Percentiles rank a stretch among this genome's conserved stretches.
Conservation (phyloP, 2,797 vertebrate species). For the Myioborus miniatus region DNA sequence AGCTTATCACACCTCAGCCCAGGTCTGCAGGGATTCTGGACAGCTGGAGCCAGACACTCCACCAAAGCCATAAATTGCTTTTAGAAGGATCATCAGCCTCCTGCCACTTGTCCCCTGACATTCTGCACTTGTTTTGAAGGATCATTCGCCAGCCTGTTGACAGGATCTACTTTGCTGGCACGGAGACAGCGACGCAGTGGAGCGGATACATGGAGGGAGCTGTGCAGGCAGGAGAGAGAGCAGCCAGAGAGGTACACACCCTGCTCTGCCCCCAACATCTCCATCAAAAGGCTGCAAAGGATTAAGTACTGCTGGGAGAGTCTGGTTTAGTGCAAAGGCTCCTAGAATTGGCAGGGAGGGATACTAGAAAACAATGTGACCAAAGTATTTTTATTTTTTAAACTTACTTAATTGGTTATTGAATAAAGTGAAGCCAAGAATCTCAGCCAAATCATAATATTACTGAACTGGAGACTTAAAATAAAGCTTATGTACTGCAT, state of each 20-base stretch:
- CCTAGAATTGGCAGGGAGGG: not conserved
- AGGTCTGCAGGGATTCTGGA: not conserved
- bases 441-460: not conserved
- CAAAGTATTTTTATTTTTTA: not conserved
- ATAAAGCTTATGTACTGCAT: not conserved
- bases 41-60: not conserved
- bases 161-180: slow-evolving; percentile 81
- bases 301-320: not conserved
- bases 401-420: not conserved
- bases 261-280: not conserved
- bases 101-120: not conserved
- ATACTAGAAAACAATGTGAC: not conserved
- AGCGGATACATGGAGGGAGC: slow-evolving; percentile 85
- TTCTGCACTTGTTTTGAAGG: slow-evolving; percentile 66
- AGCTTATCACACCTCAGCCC: not conserved
- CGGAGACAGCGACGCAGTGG: slow-evolving; percentile 81
- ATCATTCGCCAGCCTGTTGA: slow-evolving; percentile 77
- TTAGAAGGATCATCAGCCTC: not conserved
- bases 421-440: not conserved
- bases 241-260: slow-evolving; percentile 78
- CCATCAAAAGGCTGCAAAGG: not conserved
- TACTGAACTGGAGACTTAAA: not conserved
- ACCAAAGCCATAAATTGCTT: not conserved
- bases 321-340: not conserved
- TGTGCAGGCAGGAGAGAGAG: slow-evolving; percentile 80